phyloP scores from a whole-genome alignment of 2,888 invertebrate genomes.

The Drosophila dives region DNA sequence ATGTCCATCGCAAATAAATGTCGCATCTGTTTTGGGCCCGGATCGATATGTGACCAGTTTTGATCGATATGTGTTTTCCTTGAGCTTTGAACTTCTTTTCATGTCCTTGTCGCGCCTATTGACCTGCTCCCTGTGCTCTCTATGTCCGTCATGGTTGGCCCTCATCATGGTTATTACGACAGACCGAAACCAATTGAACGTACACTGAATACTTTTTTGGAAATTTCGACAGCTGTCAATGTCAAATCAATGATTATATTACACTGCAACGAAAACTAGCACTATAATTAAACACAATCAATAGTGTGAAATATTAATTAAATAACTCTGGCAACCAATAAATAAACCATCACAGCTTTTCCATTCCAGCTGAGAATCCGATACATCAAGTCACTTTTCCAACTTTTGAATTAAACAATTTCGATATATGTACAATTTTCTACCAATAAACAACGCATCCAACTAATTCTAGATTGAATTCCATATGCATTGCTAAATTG shows the following conservation, averaged over 20 bases:
- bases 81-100: conserved; percentile 70
- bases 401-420: conserved; percentile 9
- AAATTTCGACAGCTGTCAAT: conserved; percentile 72
- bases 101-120: conserved; percentile 68
- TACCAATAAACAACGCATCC: conserved; percentile 38
- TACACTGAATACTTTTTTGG: conserved; percentile 62
- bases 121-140: conserved; percentile 24
- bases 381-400: neutral
- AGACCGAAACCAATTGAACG: conserved; percentile 40
- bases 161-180: conserved; percentile 15
- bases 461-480: conserved; percentile 24
- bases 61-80: conserved; percentile 67
- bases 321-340: conserved; percentile 12
- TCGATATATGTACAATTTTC: conserved; percentile 45
- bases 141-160: neutral
- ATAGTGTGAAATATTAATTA: conserved; percentile 72
- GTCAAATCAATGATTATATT: conserved; percentile 38
- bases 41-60: conserved; percentile 62
- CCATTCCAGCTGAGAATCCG: neutral
- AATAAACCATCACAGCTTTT: conserved; percentile 2
- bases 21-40: conserved; percentile 66
- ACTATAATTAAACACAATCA: conserved; percentile 65
- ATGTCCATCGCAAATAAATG: conserved; percentile 63
- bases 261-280: conserved; percentile 20
- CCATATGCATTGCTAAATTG: conserved; percentile 10